Evolutionary conservation across 2,797 vertebrate species (phyloP).

Genomic region (Pseudocheirus occidentalis): DNA sequence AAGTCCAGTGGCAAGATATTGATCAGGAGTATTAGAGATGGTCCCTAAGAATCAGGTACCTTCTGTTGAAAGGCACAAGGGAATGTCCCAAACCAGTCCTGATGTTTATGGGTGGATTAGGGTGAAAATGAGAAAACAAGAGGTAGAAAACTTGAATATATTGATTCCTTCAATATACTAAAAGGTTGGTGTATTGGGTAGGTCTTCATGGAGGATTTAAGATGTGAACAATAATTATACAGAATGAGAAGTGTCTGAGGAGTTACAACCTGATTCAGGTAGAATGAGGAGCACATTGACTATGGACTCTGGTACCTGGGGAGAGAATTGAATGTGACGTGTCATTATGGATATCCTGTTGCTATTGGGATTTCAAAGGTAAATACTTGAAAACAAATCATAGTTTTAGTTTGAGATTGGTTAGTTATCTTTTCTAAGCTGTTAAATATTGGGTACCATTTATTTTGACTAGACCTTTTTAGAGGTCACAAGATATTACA

Average conservation of each 20-base stretch:
- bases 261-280: background rate
- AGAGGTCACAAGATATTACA: background rate
- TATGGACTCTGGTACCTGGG: background rate
- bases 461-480: slow-evolving; percentile 17
- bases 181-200: background rate
- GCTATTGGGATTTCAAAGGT: background rate
- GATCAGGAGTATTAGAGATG: too few species aligned
- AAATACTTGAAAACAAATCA: background rate
- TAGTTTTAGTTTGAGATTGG: slow-evolving; percentile 12
- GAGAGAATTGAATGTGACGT: background rate
- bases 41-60: background rate
- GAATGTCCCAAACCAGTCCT: background rate
- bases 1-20: too few species aligned
- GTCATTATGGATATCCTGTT: background rate
- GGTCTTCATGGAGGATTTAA: background rate
- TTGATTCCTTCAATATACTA: background rate
- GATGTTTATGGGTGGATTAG: background rate
- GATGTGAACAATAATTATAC: background rate
- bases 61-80: background rate
- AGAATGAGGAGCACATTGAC: background rate
- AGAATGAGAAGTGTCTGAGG: background rate
- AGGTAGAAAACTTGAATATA: background rate
- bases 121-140: background rate
- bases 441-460: background rate
- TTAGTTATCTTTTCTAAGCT: background rate